Conservation (phyloP, 2,797 vertebrate genomes). For the Pseudopleuronectes americanus region DNA sequence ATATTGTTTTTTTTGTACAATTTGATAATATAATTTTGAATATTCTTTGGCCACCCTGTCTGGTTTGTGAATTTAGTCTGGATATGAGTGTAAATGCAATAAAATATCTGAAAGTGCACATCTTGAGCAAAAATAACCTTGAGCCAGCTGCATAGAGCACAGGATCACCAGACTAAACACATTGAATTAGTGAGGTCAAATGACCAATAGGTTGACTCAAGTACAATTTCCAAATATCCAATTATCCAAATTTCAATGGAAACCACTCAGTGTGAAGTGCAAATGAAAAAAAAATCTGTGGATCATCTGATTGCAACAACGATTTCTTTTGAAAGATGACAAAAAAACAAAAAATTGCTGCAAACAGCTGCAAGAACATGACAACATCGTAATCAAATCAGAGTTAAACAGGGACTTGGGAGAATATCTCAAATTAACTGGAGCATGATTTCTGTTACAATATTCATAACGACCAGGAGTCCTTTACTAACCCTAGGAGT, state of each 20-base stretch:
- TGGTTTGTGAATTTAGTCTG: not conserved
- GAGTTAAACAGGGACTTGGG: slow-evolving; percentile 2
- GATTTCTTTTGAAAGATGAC: slow-evolving; percentile 5
- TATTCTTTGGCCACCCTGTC: not conserved
- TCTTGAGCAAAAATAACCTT: slow-evolving; percentile 58
- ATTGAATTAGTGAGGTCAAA: slow-evolving; percentile 50
- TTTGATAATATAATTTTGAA: not conserved
- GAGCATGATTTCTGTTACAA: slow-evolving; percentile 36
- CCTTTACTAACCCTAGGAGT: not conserved
- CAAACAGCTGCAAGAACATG: slow-evolving; percentile 14
- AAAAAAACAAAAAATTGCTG: not conserved
- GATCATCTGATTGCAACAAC: slow-evolving; percentile 5
- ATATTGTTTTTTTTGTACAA: not conserved
- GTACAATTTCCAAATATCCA: slow-evolving; percentile 47
- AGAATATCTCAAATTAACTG: slow-evolving; percentile 31
- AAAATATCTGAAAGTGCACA: no score
- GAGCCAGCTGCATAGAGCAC: slow-evolving; percentile 39
- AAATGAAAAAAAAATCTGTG: not conserved
- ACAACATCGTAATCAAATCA: slow-evolving; percentile 24
- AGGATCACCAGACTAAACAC: slow-evolving; percentile 66
- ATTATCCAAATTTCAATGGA: slow-evolving; percentile 52
- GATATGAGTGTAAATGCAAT: not conserved
- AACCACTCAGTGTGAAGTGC: slow-evolving; percentile 7
- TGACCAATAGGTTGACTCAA: slow-evolving; percentile 46
- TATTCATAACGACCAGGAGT: slow-evolving; percentile 12